Conservation (phyloP, 1,140 invertebrate genomes). For the Forficula auricularia region DNA sequence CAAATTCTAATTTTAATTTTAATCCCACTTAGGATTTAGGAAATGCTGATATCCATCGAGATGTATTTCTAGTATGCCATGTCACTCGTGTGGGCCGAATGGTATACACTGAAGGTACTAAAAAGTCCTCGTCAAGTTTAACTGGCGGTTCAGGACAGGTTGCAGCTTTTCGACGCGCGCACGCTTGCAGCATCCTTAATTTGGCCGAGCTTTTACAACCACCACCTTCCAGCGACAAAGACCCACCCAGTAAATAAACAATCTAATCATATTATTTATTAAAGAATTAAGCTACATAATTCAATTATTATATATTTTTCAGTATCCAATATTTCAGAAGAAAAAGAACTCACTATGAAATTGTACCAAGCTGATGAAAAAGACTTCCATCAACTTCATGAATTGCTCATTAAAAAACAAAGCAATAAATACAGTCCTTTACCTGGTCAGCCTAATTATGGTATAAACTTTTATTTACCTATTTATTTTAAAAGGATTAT, state of each 20-base stretch:
- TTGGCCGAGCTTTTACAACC: constrained; percentile 19
- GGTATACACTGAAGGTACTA: constrained; percentile 56
- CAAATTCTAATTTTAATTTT: background rate
- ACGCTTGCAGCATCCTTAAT: constrained; percentile 63
- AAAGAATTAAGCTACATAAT: too few relatives aligned
- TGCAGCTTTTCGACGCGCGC: constrained; percentile 49
- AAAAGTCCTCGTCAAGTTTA: constrained; percentile 32
- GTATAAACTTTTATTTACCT: constrained; percentile 19
- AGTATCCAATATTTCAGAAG: constrained; percentile 1
- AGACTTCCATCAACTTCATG: constrained; percentile 76
- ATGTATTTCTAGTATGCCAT: constrained; percentile 72
- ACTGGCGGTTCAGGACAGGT: constrained; percentile 26
- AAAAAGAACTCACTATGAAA: constrained; percentile 27
- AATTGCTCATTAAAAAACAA: constrained; percentile 67
- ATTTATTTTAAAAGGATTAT: too few relatives aligned
- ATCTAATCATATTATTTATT: too few relatives aligned
- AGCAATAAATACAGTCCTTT: constrained; percentile 63
- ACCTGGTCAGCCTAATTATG: constrained; percentile 53
- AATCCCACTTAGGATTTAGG: constrained; percentile 41
- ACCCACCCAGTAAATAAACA: background rate
- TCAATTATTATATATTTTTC: too few relatives aligned
- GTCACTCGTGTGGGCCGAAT: constrained; percentile 76
- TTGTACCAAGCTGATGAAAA: constrained; percentile 77
- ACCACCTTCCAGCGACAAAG: constrained; percentile 4
- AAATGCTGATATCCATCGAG: constrained; percentile 57